Percentiles rank a stretch among this genome's conserved stretches.
These are phyloP conservation scores for Leucoraja ocellata DNA, from an alignment of 2,797 vertebrate species.

Conservation along the genomic window DNA sequence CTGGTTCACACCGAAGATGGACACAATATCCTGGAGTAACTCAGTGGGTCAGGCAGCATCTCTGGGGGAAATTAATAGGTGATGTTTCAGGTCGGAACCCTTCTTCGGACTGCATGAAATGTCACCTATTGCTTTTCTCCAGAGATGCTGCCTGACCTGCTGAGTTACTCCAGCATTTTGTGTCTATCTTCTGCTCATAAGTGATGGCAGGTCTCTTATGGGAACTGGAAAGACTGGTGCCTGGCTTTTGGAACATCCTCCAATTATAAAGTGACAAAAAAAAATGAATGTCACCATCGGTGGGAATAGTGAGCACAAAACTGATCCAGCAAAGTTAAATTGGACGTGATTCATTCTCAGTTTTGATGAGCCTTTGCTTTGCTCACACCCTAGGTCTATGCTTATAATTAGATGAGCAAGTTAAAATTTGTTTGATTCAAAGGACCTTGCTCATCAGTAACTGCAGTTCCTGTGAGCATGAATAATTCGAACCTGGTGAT, in stretches of 20 bases:
- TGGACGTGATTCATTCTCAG: background rate
- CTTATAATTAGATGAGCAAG: background rate
- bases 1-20: too few species aligned
- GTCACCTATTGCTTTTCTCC: too few species aligned
- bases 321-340: background rate
- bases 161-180: too few species aligned
- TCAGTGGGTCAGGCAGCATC: too few species aligned
- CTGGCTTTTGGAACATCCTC: background rate
- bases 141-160: too few species aligned
- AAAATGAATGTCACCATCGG: background rate
- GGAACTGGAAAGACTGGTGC: background rate
- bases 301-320: background rate
- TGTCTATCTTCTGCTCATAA: too few species aligned
- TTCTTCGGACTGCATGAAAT: too few species aligned
- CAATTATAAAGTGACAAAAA: background rate
- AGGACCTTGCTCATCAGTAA: background rate
- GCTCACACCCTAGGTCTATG: background rate
- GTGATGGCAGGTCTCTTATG: background rate
- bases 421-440: background rate
- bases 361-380: constrained; percentile 2
- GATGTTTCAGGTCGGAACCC: too few species aligned
- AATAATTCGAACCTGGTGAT: background rate
- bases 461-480: background rate
- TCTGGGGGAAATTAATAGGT: too few species aligned
- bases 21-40: too few species aligned